Evolutionary conservation across 2,113 vertebrate species (phyloP).

Genomic region (Salvelinus alpinus): DNA sequence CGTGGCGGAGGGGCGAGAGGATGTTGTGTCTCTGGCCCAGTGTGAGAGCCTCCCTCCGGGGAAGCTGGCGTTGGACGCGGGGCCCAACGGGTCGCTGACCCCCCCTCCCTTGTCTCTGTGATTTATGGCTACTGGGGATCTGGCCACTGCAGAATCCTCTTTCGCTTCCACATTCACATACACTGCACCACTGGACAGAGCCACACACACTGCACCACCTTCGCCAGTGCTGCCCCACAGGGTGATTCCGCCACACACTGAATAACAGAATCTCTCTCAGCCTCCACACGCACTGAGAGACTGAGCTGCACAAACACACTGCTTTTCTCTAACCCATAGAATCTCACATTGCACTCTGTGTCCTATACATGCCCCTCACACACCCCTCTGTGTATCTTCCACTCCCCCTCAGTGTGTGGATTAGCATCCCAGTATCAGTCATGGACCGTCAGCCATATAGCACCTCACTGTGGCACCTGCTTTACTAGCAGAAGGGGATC

Average conservation of each 20-base stretch:
- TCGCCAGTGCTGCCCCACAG: slow-evolving; percentile 34
- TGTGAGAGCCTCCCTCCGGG: slow-evolving; percentile 54
- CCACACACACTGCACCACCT: slow-evolving; percentile 5
- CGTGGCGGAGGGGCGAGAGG: slow-evolving; percentile 48
- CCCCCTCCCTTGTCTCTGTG: slow-evolving; percentile 56
- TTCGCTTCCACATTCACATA: slow-evolving; percentile 33
- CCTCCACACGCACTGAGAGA: slow-evolving; percentile 23
- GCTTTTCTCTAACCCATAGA: slow-evolving; percentile 7
- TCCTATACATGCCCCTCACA: slow-evolving; percentile 31
- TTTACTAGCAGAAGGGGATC: slow-evolving; percentile 55
- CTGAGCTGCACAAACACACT: neutral
- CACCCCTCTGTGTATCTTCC: slow-evolving; percentile 28
- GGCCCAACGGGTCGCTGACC: slow-evolving; percentile 66
- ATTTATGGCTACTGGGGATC: slow-evolving; percentile 71
- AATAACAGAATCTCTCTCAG: slow-evolving; percentile 13
- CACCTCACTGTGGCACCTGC: slow-evolving; percentile 49
- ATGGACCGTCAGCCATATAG: slow-evolving; percentile 60
- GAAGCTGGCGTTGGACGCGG: slow-evolving; percentile 57
- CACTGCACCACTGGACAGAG: slow-evolving; percentile 12
- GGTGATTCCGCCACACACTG: slow-evolving; percentile 29
- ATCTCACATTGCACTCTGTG: slow-evolving; percentile 34
- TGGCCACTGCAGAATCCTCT: slow-evolving; percentile 63
- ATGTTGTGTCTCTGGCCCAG: slow-evolving; percentile 60
- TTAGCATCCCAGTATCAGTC: slow-evolving; percentile 44
- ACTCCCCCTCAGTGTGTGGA: slow-evolving; percentile 41